Percentiles rank a stretch among this genome's conserved stretches.
Conservation (phyloP, 1,140 invertebrate genomes). For the Drosophila watanabei region DNA sequence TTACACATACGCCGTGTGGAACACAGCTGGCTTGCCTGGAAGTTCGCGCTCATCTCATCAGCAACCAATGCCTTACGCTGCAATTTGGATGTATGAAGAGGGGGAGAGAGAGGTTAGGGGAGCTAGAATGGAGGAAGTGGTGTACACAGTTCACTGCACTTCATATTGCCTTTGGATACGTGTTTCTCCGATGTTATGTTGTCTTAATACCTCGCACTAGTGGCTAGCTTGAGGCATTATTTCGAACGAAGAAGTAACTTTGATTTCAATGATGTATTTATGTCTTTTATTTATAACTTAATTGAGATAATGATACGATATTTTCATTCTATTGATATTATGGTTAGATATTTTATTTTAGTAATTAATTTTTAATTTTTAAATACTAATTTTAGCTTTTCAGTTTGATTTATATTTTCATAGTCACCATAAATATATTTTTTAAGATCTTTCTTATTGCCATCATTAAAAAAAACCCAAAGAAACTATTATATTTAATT, state of each 20-base stretch:
- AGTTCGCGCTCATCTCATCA: slow-evolving; percentile 69
- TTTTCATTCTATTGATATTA: no score
- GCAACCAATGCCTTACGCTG: slow-evolving; percentile 36
- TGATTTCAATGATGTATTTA: neutral
- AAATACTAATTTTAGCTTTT: no score
- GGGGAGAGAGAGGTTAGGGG: neutral
- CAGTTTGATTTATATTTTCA: no score
- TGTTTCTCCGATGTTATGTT: slow-evolving; percentile 16
- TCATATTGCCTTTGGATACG: slow-evolving; percentile 47
- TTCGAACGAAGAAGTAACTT: neutral
- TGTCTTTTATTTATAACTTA: neutral
- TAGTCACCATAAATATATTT: no score
- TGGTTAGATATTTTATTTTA: no score
- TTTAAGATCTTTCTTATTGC: no score
- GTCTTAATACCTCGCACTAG: slow-evolving; percentile 16
- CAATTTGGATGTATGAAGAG: slow-evolving; percentile 45
- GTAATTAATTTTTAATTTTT: no score
- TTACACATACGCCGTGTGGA: slow-evolving; percentile 60
- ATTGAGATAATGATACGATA: no score
- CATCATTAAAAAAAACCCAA: neutral
- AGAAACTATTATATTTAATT: neutral
- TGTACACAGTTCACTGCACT: slow-evolving; percentile 67
- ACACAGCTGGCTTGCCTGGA: slow-evolving; percentile 50
- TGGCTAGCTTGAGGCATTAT: neutral
- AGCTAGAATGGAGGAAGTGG: neutral